A percentile compares a stretch with the other conserved stretches of the same genome.
These are phyloP conservation scores for Hephaestus fuliginosus DNA, from an alignment of 2,797 vertebrate species.

Conservation along the genomic window DNA sequence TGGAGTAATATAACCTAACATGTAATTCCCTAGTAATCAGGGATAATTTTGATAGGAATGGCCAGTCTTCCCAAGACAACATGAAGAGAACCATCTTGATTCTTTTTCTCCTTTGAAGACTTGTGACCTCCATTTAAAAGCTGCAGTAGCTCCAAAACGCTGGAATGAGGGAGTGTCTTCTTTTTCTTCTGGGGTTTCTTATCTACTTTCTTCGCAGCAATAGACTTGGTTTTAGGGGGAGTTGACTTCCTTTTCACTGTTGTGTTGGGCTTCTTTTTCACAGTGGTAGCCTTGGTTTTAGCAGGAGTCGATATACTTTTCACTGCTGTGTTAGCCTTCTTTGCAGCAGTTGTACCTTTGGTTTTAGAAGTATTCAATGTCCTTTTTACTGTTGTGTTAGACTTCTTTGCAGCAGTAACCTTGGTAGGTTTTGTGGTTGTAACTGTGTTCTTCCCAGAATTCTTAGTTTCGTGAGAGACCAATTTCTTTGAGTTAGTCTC, in stretches of 20 bases:
- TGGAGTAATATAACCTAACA: not conserved
- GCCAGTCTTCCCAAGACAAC: conserved; percentile 86
- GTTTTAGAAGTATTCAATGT: conserved; percentile 35
- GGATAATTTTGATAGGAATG: conserved; percentile 86
- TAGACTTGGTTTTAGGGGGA: conserved; percentile 42
- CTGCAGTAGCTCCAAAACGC: conserved; percentile 77
- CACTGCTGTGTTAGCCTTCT: conserved; percentile 18
- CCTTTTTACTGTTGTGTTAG: conserved; percentile 38
- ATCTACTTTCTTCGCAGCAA: conserved; percentile 40
- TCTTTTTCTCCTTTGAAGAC: conserved; percentile 55
- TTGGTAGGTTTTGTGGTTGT: conserved; percentile 46
- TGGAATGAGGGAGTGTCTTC: conserved; percentile 45
- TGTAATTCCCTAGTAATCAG: conserved; percentile 72
- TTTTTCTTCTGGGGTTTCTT: conserved; percentile 56
- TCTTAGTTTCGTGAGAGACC: conserved; percentile 43
- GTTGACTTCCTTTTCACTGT: conserved; percentile 47
- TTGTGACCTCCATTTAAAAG: conserved; percentile 65
- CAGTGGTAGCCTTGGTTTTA: conserved; percentile 40
- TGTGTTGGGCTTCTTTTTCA: conserved; percentile 35
- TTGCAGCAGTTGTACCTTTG: conserved; percentile 45
- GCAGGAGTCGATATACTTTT: conserved; percentile 41
- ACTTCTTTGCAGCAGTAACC: conserved; percentile 27
- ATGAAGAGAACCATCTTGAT: conserved; percentile 76
- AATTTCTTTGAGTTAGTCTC: conserved; percentile 40
- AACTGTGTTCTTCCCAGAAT: conserved; percentile 6